These are phyloP conservation scores for Hypothenemus hampei DNA, from an alignment of 1,140 invertebrate species.

Conservation along the genomic window DNA sequence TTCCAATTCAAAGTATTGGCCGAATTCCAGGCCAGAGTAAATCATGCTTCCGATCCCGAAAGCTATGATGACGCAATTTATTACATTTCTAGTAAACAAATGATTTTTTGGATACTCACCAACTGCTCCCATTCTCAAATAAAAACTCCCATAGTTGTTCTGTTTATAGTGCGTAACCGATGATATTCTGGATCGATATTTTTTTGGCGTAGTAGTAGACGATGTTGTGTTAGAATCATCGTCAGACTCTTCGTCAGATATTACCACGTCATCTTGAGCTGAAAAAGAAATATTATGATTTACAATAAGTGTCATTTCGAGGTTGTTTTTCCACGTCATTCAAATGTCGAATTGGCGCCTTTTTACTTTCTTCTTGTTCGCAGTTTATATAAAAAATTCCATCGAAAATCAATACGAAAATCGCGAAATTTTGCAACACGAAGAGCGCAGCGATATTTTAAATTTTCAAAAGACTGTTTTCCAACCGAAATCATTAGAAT, in stretches of 20 bases:
- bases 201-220: conserved; percentile 42
- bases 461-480: conserved; percentile 28
- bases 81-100: too few species aligned
- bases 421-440: conserved; percentile 26
- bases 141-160: conserved; percentile 87
- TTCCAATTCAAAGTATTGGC: conserved; percentile 89
- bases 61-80: conserved; percentile 51
- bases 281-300: too few species aligned
- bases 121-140: conserved; percentile 87
- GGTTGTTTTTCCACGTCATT: too few species aligned
- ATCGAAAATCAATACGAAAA: conserved; percentile 17
- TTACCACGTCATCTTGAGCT: conserved; percentile 23
- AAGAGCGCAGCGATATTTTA: conserved; percentile 26
- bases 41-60: conserved; percentile 84
- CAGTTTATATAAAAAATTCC: too few species aligned
- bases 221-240: conserved; percentile 46
- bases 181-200: conserved; percentile 50
- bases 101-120: conserved; percentile 51
- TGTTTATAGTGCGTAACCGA: conserved; percentile 50
- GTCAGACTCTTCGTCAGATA: conserved; percentile 39
- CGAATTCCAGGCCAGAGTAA: conserved; percentile 90
- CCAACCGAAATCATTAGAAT: conserved; percentile 21
- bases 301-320: too few species aligned
- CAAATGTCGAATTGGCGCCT: too few species aligned
- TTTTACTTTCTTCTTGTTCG: too few species aligned